Evolutionary conservation across 2,888 invertebrate genomes (phyloP).

Genomic region (Abscondita cerata): DNA sequence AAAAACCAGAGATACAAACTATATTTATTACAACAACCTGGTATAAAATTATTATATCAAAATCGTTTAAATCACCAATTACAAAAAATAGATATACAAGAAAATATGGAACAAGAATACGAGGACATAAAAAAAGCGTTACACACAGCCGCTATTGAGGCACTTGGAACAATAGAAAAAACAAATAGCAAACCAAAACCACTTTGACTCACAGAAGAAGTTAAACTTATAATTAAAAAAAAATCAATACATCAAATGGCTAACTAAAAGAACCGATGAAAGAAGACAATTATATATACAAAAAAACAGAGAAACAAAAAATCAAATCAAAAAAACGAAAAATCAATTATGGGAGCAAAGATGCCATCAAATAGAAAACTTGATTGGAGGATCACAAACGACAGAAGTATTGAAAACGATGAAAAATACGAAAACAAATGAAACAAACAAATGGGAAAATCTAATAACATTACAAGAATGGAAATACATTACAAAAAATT

Average conservation of each 20-base stretch:
- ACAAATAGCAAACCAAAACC: no score
- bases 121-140: no score
- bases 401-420: not conserved
- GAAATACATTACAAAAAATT: not conserved
- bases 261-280: no score
- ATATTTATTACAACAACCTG: slow-evolving; percentile 1
- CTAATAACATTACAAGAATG: not conserved
- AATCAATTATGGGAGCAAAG: not conserved
- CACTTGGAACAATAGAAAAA: not conserved
- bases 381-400: not conserved
- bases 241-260: not conserved
- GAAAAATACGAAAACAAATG: not conserved
- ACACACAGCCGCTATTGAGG: not conserved
- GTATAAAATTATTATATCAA: not conserved
- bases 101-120: no score
- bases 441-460: not conserved
- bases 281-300: not conserved
- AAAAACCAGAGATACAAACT: slow-evolving; percentile 4
- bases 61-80: no score
- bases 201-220: not conserved
- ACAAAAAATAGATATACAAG: not conserved
- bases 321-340: not conserved
- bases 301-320: not conserved
- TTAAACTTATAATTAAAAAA: not conserved
- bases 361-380: not conserved